Evolutionary conservation across 2,888 invertebrate genomes (phyloP), one percentile per base, ranked within the genome.

Genomic region (Parelbella ahira): DNA sequence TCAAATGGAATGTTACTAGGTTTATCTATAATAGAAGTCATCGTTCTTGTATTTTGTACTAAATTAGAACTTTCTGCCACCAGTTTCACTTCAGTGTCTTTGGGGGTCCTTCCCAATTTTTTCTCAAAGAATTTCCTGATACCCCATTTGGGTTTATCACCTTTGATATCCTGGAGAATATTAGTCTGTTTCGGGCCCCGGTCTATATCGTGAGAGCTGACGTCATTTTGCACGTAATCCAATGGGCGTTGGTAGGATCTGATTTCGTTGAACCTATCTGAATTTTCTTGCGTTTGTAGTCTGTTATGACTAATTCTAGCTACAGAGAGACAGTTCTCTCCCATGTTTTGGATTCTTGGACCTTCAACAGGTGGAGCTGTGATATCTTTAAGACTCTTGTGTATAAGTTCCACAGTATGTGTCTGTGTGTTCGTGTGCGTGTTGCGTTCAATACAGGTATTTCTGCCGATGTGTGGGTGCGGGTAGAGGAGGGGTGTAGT

Each of bases 401-500:
- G 91, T 45, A 92, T 89, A 3, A 91, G 77, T 48, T 82, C 63
- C 0, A 83, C 80, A 0, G 84, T 90, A 71, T 58, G 88, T 71
- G 37, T 89, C 70, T 51, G 89, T 69, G 82, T 90, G 90, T 52
- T 92, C 74, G 77, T 95, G 50, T 73, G 73, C 4, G 83, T 83
- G 63, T 84, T 86, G 0, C 94, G 89, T 4, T 96, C 96, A 68
- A 96, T 96, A 72, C 95, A 97, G 4, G 93, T 91, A 86, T 96
- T 97, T 13, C 94, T 88, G 0, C 96, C 97, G 69, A 96, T 94
- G 73, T 95, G 93, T 0, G 95, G 94, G 62, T 93, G 95, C 0
- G 82, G 66, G 64, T 75, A 79, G 0, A 82, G 63, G 27, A 95
- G 77, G 19, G 92, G 92, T 1, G 79, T 78, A 2, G 71, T 69